Evolutionary conservation across 2,113 vertebrate genomes (phyloP).

Genomic region (Tupaia tana): DNA sequence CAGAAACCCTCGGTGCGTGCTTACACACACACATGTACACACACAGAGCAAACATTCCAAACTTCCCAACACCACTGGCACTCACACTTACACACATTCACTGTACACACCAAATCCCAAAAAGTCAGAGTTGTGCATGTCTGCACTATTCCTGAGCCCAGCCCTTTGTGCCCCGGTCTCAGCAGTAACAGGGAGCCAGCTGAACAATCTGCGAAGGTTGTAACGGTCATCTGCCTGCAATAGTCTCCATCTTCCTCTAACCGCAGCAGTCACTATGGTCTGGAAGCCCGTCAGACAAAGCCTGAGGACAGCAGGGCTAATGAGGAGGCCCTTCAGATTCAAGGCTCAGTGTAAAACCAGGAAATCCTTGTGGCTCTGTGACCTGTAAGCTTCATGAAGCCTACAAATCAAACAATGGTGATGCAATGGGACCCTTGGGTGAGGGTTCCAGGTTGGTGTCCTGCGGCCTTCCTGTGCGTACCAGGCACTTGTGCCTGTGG

Average conservation of each 20-base stretch:
- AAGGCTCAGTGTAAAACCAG: neutral
- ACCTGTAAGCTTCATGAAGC: neutral
- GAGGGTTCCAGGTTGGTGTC: too few relatives aligned
- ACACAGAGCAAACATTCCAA: neutral
- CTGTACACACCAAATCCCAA: neutral
- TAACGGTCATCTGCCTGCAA: neutral
- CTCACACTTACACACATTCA: neutral
- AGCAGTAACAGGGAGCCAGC: neutral
- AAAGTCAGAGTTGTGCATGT: neutral
- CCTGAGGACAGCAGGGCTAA: neutral
- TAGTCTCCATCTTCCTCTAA: neutral
- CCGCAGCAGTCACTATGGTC: neutral
- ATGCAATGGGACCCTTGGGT: too few relatives aligned
- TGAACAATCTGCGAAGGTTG: neutral
- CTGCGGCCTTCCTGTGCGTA: too few relatives aligned
- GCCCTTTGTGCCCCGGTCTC: neutral
- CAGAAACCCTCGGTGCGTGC: too few relatives aligned
- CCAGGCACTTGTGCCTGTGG: too few relatives aligned
- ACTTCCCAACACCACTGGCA: neutral
- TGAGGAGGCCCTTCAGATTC: neutral
- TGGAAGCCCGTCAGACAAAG: neutral
- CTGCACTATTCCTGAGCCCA: neutral
- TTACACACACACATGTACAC: too few relatives aligned
- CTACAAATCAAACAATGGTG: too few relatives aligned
- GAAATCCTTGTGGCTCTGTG: neutral